These are phyloP conservation scores for Eristalis pertinax DNA, from an alignment of 2,888 invertebrate species.

Conservation along the genomic window DNA sequence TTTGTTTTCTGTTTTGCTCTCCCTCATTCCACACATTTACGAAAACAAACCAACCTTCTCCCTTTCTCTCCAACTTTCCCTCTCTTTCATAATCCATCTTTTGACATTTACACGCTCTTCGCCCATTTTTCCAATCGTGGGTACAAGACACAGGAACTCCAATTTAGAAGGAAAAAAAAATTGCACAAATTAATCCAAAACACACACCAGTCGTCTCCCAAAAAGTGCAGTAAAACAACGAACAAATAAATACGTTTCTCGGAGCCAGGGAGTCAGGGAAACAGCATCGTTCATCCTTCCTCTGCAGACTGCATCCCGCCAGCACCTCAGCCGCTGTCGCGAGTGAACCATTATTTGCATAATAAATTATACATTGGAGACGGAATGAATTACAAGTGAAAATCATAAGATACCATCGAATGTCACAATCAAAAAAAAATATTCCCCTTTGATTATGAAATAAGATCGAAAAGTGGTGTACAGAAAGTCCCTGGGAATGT, in stretches of 20 bases:
- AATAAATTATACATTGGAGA: slow-evolving; percentile 62
- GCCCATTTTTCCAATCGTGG: slow-evolving; percentile 60
- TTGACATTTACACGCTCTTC: slow-evolving; percentile 66
- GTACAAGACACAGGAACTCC: slow-evolving; percentile 34
- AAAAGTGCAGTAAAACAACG: slow-evolving; percentile 3
- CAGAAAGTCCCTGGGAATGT: slow-evolving; percentile 33
- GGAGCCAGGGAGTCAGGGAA: not conserved
- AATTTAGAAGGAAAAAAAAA: slow-evolving; percentile 40
- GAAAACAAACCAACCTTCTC: slow-evolving; percentile 53
- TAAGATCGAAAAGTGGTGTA: slow-evolving; percentile 24
- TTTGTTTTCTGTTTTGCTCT: slow-evolving; percentile 60
- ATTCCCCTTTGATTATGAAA: slow-evolving; percentile 45
- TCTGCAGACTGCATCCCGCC: slow-evolving; percentile 2
- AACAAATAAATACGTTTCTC: slow-evolving; percentile 2
- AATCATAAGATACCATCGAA: slow-evolving; percentile 55
- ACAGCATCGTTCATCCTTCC: not conserved
- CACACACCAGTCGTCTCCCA: not conserved
- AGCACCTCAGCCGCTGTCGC: slow-evolving; percentile 15
- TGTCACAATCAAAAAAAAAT: slow-evolving; percentile 24
- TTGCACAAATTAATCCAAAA: slow-evolving; percentile 48
- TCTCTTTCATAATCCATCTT: slow-evolving; percentile 43
- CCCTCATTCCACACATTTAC: slow-evolving; percentile 46
- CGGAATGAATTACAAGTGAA: slow-evolving; percentile 51
- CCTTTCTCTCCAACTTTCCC: slow-evolving; percentile 51
- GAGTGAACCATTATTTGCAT: slow-evolving; percentile 66